Evolutionary conservation across 2,797 vertebrate species (phyloP).

Genomic region (Diglossa cyanea): DNA sequence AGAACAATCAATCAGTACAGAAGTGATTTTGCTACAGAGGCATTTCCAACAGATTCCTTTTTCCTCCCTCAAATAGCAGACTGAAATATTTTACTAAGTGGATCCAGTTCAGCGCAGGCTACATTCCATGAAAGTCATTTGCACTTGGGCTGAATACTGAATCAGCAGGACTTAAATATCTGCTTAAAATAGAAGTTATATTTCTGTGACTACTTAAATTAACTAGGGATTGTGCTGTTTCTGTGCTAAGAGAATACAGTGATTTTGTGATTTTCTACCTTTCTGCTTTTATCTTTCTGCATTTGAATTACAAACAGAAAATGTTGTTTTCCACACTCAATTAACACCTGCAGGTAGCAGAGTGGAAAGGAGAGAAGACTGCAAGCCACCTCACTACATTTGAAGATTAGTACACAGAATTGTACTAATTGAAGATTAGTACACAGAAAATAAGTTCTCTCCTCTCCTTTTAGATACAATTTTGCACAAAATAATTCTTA

Average conservation of each 20-base stretch:
- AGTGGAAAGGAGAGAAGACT: background rate
- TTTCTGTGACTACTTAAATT: constrained; percentile 10
- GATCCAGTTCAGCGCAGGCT: background rate
- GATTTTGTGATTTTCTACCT: background rate
- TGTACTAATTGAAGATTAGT: background rate
- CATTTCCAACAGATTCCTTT: background rate
- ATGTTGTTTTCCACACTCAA: background rate
- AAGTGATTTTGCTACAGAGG: background rate
- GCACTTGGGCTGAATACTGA: background rate
- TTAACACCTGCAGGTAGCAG: background rate
- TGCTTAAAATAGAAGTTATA: constrained; percentile 8
- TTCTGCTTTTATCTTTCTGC: background rate
- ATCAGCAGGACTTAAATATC: background rate
- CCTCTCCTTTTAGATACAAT: background rate
- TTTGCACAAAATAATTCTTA: background rate
- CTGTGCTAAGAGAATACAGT: background rate
- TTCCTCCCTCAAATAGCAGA: background rate
- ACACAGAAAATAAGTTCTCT: background rate
- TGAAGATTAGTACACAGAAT: background rate
- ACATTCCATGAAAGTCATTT: background rate
- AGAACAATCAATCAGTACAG: background rate
- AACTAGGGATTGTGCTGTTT: background rate
- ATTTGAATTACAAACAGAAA: background rate
- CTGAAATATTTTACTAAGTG: background rate
- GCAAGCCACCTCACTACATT: background rate